Evolutionary conservation across 1,140 invertebrate species (phyloP), one percentile per base, ranked within the genome.

Genomic region (Euwallacea fornicatus): DNA sequence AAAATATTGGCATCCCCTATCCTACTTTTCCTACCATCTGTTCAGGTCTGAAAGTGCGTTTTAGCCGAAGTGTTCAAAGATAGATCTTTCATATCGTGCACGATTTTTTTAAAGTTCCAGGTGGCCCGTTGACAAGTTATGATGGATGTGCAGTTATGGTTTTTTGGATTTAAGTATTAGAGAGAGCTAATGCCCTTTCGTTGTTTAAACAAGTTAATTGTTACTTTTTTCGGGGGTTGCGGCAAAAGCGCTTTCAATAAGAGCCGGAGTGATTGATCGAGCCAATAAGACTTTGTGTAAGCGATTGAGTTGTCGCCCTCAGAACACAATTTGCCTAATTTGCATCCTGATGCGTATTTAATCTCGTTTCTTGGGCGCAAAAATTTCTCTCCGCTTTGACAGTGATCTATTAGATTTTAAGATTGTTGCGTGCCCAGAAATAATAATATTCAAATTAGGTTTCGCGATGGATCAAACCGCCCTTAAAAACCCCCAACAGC

Each of bases 141-240:
- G 68, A 70, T 70, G 46, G 68, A 70, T 70, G 43, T 44, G 21
- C 21, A 46, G 42, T 41, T 41, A 62, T 43, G 43, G 50, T 64
- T 70, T 64, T 70, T 70, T 60, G 8, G 68, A 15, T n/a, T 70
- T 56, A 61, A 33, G 21, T 61, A 47, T 41, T 42, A 16, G 43
- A 61, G 71, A 69, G 72, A 75, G 74, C 75, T 76, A 76, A 76
- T 76, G 74, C 70, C 61, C 62, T 58, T 75, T 73, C 75, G 75
- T 76, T 76, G 75, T 76, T 76, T 76, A 76, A 76, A 76, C 75
- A 76, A 74, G 58, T 71, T 74, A 75, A 76, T 76, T 76, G 75
- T 76, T 74, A 71, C 71, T 76, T 70, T 70, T 70, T 70, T 42
- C 41, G 41, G 16, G 60, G 68, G 47, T 15, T 41, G 68, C 44